These are phyloP conservation scores for Amia ocellicauda DNA, from an alignment of 2,113 vertebrate genomes.

Conservation along the genomic window DNA sequence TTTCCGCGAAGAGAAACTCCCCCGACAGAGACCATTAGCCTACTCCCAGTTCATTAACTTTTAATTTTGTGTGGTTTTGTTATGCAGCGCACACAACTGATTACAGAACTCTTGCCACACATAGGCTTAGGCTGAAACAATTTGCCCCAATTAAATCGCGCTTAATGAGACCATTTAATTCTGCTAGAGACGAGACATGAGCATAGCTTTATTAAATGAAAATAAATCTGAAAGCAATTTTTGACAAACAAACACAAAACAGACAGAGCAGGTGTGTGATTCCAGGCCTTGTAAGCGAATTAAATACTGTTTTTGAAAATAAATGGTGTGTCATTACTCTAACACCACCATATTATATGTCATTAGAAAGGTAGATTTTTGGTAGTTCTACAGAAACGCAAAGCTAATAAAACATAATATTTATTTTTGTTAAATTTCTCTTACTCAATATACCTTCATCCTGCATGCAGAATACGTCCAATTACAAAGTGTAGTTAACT, in stretches of 20 bases:
- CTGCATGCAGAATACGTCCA: too few species aligned
- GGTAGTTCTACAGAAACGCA: too few species aligned
- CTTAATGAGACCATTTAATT: conserved; percentile 27
- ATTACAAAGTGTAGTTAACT: too few species aligned
- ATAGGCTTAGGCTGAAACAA: conserved; percentile 9
- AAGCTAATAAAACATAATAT: too few species aligned
- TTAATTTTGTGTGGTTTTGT: conserved; percentile 19
- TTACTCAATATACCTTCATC: too few species aligned
- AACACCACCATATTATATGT: too few species aligned
- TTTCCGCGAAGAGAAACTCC: neutral
- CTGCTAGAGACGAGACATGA: conserved; percentile 17
- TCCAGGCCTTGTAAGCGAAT: too few species aligned
- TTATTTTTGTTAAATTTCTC: too few species aligned
- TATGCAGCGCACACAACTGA: conserved; percentile 25
- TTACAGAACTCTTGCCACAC: conserved; percentile 23
- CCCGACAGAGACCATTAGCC: conserved; percentile 19
- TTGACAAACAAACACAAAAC: conserved; percentile 33
- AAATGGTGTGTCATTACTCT: too few species aligned
- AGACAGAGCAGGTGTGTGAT: too few species aligned
- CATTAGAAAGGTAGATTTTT: too few species aligned
- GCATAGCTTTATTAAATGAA: conserved; percentile 13
- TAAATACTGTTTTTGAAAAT: too few species aligned
- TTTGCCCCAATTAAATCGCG: conserved; percentile 35
- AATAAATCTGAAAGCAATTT: conserved; percentile 29
- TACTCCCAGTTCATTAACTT: conserved; percentile 29